Evolutionary conservation across 2,888 invertebrate species (phyloP).

Genomic region (Leptopilina drosophilae): DNA sequence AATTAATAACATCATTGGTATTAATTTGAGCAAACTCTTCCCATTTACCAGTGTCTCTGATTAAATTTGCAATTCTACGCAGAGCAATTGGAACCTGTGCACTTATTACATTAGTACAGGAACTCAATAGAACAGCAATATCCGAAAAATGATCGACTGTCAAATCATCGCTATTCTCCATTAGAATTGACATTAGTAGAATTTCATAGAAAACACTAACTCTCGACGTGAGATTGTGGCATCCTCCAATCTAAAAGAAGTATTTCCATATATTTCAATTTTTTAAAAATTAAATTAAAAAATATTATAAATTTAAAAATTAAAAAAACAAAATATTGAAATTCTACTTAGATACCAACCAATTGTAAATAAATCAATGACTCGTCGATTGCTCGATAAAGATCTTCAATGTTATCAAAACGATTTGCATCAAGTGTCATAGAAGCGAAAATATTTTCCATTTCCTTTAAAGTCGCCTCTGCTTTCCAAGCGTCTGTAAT

Average conservation of each 20-base stretch:
- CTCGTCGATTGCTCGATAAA: conserved; percentile 22
- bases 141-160: conserved; percentile 83
- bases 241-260: conserved; percentile 58
- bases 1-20: conserved; percentile 79
- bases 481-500: conserved; percentile 67
- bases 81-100: conserved; percentile 84
- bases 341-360: neutral
- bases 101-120: conserved; percentile 84
- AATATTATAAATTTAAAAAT: conserved; percentile 13
- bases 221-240: conserved; percentile 78
- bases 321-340: neutral
- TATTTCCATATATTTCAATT: neutral
- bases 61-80: conserved; percentile 76
- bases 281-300: neutral
- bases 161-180: conserved; percentile 80
- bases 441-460: conserved; percentile 61
- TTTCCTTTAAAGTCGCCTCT: conserved; percentile 69
- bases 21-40: conserved; percentile 78
- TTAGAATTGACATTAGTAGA: conserved; percentile 79
- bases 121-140: conserved; percentile 83
- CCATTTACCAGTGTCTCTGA: conserved; percentile 76
- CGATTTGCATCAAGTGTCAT: neutral
- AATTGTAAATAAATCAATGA: neutral
- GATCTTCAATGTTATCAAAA: neutral
- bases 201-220: conserved; percentile 80